Conservation (phyloP, 2,113 vertebrate genomes). For the Bostrychus sinensis region DNA sequence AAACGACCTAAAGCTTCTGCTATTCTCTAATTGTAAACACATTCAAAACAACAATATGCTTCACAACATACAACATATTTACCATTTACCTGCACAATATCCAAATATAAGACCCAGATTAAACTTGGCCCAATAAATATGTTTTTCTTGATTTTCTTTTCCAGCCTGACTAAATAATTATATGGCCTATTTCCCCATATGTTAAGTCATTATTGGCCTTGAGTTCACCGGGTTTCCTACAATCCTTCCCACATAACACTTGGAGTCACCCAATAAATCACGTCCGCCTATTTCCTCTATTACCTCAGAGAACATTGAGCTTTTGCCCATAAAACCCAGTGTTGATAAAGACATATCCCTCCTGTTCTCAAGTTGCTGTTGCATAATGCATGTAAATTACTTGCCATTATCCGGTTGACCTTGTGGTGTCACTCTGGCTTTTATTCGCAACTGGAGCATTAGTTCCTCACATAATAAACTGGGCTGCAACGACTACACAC, state of each 20-base stretch:
- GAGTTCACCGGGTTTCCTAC: background rate
- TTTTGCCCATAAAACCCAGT: conserved; percentile 16
- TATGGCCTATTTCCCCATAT: no score
- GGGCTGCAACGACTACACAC: background rate
- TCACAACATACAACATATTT: no score
- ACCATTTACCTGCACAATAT: no score
- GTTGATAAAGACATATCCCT: conserved; percentile 33
- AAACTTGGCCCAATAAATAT: no score
- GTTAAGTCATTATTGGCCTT: background rate
- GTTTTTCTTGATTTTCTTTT: no score
- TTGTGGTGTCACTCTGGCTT: conserved; percentile 16
- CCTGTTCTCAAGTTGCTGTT: conserved; percentile 19
- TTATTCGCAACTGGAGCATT: background rate
- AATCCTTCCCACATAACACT: background rate
- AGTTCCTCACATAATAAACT: background rate
- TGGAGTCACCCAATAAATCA: conserved; percentile 6
- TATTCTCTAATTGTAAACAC: no score
- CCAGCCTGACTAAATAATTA: no score
- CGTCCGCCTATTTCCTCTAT: conserved; percentile 18
- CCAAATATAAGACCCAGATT: no score
- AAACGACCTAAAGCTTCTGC: no score
- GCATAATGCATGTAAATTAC: conserved; percentile 33
- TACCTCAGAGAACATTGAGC: conserved; percentile 20
- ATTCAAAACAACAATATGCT: no score
- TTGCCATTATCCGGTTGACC: conserved; percentile 26